Evolutionary conservation across 2,113 vertebrate species (phyloP), one percentile per base, ranked within the genome.

Genomic region (Triplophysa dalaica): DNA sequence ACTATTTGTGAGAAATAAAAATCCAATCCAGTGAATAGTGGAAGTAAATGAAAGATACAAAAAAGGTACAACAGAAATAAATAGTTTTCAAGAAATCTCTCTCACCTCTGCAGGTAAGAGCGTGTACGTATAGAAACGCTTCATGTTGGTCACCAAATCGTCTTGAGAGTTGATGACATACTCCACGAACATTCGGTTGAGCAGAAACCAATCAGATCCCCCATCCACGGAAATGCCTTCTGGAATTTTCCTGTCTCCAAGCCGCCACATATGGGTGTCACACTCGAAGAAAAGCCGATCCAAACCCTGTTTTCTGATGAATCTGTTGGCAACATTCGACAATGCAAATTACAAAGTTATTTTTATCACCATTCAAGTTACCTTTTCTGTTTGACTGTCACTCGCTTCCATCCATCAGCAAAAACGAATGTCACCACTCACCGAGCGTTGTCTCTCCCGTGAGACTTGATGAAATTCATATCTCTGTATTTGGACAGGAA

Each of bases 381-480:
- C 60, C 43, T 77, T 24, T 24, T 76, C 74, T 64, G 61, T 65
- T 24, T 38, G 1, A 22, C 56, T 61, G 56, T 13, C 58, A n/a
- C 9, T 10, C 2, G 17, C 14, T 72, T 21, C 19, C 33, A 11
- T 22, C 58, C 8, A 63, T 48, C 21, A 48, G 56, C 21, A 45
- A 2, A 11, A 74, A 54, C 19, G 19, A 38, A 73, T 8, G 8
- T 19, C 58, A n/a, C 45, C 29, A 84, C 75, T 85, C 91, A 99
- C 98, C 98, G 95, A 80, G 97, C 96, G 0, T 99, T 99, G 91
- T 99, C 98, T 82, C 98, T 94, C 79, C 98, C 98, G 0, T 99
- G 98, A 1, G 98, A 99, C 87, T 99, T 99, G 90, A 99, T 88
- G 92, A 99, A 99, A 89, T 99, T 99, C 97, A 98, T 98, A 38